These are phyloP conservation scores for Andricus quercusramuli DNA, from an alignment of 2,888 invertebrate species.

Conservation along the genomic window DNA sequence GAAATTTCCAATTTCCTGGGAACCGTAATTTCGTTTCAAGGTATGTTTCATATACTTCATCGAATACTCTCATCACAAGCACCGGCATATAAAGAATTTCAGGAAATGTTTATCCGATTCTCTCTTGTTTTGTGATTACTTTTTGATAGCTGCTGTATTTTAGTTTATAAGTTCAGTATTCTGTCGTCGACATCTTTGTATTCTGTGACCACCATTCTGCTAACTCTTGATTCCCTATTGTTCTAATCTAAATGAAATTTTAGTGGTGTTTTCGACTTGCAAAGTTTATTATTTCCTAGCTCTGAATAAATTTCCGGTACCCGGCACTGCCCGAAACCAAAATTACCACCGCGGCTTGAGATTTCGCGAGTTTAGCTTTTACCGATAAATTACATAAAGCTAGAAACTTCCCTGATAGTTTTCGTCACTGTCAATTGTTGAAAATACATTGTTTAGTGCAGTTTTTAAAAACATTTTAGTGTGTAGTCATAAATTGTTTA, in stretches of 20 bases:
- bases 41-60: conserved; percentile 39
- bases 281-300: neutral
- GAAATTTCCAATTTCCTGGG: conserved; percentile 27
- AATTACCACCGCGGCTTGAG: neutral
- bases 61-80: conserved; percentile 27
- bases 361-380: neutral
- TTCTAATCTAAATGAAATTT: neutral
- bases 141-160: neutral
- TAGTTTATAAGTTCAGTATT: neutral
- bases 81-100: conserved; percentile 26
- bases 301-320: conserved; percentile 1
- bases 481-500: too few species aligned
- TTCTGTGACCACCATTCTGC: neutral
- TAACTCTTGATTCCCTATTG: neutral
- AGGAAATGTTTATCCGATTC: neutral
- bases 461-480: neutral
- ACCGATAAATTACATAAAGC: conserved; percentile 23
- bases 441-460: neutral
- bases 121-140: neutral
- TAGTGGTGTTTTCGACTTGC: neutral
- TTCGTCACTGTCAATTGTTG: neutral
- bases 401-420: neutral
- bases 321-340: neutral
- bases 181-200: conserved; percentile 14
- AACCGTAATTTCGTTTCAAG: conserved; percentile 37